These are phyloP conservation scores for Tribolium castaneum DNA, from an alignment of 1,140 invertebrate genomes.

Conservation along the genomic window DNA sequence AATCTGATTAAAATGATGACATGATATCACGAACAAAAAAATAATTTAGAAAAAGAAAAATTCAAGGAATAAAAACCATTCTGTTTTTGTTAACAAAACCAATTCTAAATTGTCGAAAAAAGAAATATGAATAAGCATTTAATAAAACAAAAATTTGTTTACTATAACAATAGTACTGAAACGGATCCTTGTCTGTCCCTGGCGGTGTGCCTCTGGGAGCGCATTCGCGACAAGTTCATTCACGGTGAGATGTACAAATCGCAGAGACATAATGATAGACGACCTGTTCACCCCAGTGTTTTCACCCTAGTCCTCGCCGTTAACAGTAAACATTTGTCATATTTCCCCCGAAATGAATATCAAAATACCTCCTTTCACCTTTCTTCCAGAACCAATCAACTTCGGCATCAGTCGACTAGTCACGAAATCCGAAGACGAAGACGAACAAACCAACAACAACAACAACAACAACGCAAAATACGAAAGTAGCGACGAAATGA, in stretches of 20 bases:
- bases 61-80: too few species aligned
- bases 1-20: too few species aligned
- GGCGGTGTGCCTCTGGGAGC: constrained; percentile 23
- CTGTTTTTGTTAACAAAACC: too few species aligned
- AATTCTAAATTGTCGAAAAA: too few species aligned
- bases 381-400: constrained; percentile 75
- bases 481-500: constrained; percentile 54
- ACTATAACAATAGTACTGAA: not conserved
- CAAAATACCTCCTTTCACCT: constrained; percentile 36
- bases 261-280: constrained; percentile 53
- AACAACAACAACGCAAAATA: constrained; percentile 61
- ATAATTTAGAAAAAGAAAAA: too few species aligned
- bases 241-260: constrained; percentile 53
- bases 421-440: constrained; percentile 70
- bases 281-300: constrained; percentile 50
- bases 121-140: too few species aligned
- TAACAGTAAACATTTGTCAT: constrained; percentile 42
- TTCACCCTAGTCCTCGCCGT: constrained; percentile 16
- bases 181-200: constrained; percentile 2
- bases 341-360: not conserved
- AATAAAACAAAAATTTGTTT: too few species aligned
- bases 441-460: constrained; percentile 64
- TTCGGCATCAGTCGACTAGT: constrained; percentile 79
- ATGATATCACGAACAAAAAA: too few species aligned
- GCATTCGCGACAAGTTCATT: constrained; percentile 51